These are phyloP conservation scores for Micromussa lordhowensis DNA, from an alignment of 92 coral and sea anemone genomes.

Conservation along the genomic window DNA sequence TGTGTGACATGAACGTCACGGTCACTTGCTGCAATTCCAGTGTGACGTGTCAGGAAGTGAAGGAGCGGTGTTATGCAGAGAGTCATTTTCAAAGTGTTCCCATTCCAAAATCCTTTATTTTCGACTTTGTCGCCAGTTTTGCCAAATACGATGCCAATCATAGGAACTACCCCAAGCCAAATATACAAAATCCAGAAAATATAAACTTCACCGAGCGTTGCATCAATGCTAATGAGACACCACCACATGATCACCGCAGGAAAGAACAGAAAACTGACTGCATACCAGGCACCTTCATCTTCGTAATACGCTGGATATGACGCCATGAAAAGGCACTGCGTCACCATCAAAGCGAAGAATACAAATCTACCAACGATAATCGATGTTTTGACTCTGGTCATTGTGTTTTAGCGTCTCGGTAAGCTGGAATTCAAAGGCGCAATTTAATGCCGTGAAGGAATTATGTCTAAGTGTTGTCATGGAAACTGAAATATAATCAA, in stretches of 20 bases:
- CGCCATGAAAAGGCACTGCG: conserved; percentile 32
- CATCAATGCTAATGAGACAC: conserved; percentile 3
- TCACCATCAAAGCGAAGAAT: conserved; percentile 7
- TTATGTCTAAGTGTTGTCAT: not conserved
- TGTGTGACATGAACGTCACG: not conserved
- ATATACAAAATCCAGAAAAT: conserved; percentile 12
- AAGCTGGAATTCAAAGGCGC: not conserved
- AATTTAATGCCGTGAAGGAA: not conserved
- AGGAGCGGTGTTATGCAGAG: conserved; percentile 22
- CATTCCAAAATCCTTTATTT: conserved; percentile 33
- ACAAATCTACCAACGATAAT: conserved; percentile 16
- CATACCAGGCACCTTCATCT: conserved; percentile 5
- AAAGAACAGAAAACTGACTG: not conserved
- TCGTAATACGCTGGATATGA: conserved; percentile 11
- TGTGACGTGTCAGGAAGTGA: not conserved
- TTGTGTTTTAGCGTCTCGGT: not conserved
- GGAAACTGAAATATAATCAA: not conserved
- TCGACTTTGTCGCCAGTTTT: not conserved
- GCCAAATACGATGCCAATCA: conserved; percentile 19
- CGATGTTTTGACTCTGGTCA: not conserved
- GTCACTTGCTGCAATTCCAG: not conserved
- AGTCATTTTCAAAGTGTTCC: conserved; percentile 22
- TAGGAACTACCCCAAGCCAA: conserved; percentile 30
- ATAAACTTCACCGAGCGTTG: not conserved
- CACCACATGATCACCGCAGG: conserved; percentile 17